Evolutionary conservation across 2,113 vertebrate species (phyloP).

Genomic region (Festucalex cinctus): DNA sequence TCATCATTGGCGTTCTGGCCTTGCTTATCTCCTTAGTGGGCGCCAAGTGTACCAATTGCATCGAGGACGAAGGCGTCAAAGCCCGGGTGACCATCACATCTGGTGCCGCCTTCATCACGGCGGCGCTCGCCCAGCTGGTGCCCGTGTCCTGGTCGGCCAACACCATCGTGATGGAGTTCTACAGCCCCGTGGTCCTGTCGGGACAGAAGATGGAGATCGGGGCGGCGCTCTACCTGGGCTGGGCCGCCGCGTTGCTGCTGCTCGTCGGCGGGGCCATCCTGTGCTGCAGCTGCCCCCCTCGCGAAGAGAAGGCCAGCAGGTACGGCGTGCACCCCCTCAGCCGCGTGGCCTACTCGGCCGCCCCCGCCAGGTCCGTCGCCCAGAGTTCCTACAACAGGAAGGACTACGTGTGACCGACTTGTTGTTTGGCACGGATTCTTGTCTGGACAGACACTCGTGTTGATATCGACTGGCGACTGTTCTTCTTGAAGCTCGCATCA

Average conservation of each 20-base stretch:
- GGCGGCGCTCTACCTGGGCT: conserved; percentile 84
- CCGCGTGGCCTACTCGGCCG: conserved; percentile 79
- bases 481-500: neutral
- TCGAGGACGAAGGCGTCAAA: conserved; percentile 83
- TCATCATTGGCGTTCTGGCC: conserved; percentile 79
- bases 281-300: conserved; percentile 89
- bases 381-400: conserved; percentile 80
- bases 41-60: conserved; percentile 92
- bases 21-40: conserved; percentile 83
- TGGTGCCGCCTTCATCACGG: conserved; percentile 79
- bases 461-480: neutral
- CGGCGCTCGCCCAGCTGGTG: conserved; percentile 79
- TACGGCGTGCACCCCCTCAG: conserved; percentile 66
- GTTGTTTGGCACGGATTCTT: neutral
- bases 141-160: conserved; percentile 92
- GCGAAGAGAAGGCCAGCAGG: conserved; percentile 64
- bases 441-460: neutral
- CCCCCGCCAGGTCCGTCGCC: conserved; percentile 75
- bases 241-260: conserved; percentile 81
- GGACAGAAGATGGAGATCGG: conserved; percentile 90
- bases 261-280: conserved; percentile 84
- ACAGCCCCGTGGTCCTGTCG: conserved; percentile 75
- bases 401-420: conserved; percentile 85
- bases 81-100: conserved; percentile 85
- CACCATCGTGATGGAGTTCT: conserved; percentile 86